These are phyloP conservation scores for Panzeria rudis DNA, from an alignment of 2,888 invertebrate species.

Conservation along the genomic window DNA sequence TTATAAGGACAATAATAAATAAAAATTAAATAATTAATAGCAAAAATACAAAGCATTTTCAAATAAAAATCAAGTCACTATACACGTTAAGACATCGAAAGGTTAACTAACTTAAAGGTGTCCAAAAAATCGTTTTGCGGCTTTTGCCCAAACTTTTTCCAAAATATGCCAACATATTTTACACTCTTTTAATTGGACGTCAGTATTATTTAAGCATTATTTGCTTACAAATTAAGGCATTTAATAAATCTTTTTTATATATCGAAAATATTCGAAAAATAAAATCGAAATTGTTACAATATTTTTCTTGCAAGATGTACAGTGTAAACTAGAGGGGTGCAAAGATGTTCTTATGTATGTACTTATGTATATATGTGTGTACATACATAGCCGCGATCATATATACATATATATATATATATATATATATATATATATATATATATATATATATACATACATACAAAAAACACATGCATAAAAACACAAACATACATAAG, in stretches of 20 bases:
- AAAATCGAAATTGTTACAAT: neutral
- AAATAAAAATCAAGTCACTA: neutral
- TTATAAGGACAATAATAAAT: conserved; percentile 66
- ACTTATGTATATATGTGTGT: too few relatives aligned
- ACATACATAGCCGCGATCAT: too few relatives aligned
- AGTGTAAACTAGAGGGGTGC: too few relatives aligned
- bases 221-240: neutral
- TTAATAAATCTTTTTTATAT: too few relatives aligned
- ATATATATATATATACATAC: too few relatives aligned
- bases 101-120: neutral
- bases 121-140: neutral
- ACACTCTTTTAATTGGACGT: neutral
- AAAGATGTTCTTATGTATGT: too few relatives aligned
- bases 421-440: too few relatives aligned
- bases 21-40: conserved; percentile 18
- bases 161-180: neutral
- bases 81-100: neutral
- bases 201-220: neutral
- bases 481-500: too few relatives aligned
- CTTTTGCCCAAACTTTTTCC: neutral
- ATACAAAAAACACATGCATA: too few relatives aligned
- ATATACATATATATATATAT: too few relatives aligned
- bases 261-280: neutral
- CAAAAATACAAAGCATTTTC: conserved; percentile 1
- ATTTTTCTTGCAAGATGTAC: neutral